Conservation (phyloP, 2,888 invertebrate genomes). For the Eristalis pertinax region DNA sequence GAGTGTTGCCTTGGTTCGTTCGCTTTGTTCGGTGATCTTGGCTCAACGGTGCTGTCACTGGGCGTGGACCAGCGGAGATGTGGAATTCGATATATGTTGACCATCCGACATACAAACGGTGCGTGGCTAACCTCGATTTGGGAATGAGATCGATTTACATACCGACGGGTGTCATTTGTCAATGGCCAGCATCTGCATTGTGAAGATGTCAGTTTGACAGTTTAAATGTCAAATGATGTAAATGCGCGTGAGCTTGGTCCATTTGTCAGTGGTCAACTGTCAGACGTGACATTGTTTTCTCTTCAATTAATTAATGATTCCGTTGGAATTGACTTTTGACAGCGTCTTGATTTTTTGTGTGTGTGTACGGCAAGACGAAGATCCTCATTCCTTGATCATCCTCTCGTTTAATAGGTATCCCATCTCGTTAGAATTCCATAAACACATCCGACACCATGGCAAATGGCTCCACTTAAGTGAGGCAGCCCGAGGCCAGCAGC, state of each 20-base stretch:
- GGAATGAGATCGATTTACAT: neutral
- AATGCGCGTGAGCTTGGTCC: neutral
- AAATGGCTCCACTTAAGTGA: neutral
- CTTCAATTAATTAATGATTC: neutral
- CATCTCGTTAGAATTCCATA: neutral
- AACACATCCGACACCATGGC: neutral
- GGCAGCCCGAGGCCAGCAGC: neutral
- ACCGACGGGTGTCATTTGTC: neutral
- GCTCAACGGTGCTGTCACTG: neutral
- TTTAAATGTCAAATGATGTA: neutral
- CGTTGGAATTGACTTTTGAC: too few relatives aligned
- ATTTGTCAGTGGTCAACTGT: neutral
- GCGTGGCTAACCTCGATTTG: neutral
- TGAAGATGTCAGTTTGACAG: neutral
- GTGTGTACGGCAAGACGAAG: too few relatives aligned
- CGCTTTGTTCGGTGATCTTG: slow-evolving; percentile 4
- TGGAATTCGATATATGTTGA: neutral
- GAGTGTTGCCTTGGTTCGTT: neutral
- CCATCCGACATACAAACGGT: neutral
- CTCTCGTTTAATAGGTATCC: neutral
- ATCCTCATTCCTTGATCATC: neutral
- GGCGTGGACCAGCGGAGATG: neutral
- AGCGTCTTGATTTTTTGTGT: too few relatives aligned
- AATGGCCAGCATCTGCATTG: neutral
- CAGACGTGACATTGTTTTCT: neutral